A percentile compares a stretch with the other conserved stretches of the same genome.
Evolutionary conservation across 2,888 invertebrate species (phyloP).

Genomic region (Oscheius onirici): DNA sequence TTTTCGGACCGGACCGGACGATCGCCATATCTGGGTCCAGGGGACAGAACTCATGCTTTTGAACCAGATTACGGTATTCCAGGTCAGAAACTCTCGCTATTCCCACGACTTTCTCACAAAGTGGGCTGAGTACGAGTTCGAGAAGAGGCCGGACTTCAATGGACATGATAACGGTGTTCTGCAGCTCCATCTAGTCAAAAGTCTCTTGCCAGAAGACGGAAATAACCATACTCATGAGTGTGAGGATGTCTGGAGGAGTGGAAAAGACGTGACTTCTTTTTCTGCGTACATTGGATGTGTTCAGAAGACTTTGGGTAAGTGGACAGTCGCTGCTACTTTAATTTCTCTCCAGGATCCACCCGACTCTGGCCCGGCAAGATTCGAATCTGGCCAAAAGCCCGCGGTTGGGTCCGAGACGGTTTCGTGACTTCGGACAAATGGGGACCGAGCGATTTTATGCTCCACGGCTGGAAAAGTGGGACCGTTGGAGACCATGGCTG

Average conservation of each 20-base stretch:
- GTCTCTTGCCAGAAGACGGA: slow-evolving; percentile 55
- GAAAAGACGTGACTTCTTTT: slow-evolving; percentile 62
- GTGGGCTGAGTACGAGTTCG: slow-evolving; percentile 62
- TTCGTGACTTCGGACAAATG: slow-evolving; percentile 56
- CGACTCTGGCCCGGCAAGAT: slow-evolving; percentile 61
- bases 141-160: slow-evolving; percentile 59
- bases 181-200: slow-evolving; percentile 65
- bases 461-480: slow-evolving; percentile 63
- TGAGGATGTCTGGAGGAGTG: slow-evolving; percentile 60
- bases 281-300: slow-evolving; percentile 67
- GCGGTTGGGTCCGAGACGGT: slow-evolving; percentile 61
- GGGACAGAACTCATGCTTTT: no score
- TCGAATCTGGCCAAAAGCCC: slow-evolving; percentile 57
- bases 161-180: slow-evolving; percentile 68
- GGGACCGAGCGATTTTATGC: slow-evolving; percentile 56
- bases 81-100: slow-evolving; percentile 54
- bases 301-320: slow-evolving; percentile 57
- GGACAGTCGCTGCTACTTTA: slow-evolving; percentile 42
- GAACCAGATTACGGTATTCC: no score
- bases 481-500: slow-evolving; percentile 48
- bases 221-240: slow-evolving; percentile 54
- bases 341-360: slow-evolving; percentile 38
- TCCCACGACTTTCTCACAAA: slow-evolving; percentile 46
- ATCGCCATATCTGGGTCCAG: no score
- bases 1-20: no score